A percentile compares a stretch with the other conserved stretches of the same genome.
Conservation (phyloP, 2,797 vertebrate genomes). For the Sebastes matsubarae region DNA sequence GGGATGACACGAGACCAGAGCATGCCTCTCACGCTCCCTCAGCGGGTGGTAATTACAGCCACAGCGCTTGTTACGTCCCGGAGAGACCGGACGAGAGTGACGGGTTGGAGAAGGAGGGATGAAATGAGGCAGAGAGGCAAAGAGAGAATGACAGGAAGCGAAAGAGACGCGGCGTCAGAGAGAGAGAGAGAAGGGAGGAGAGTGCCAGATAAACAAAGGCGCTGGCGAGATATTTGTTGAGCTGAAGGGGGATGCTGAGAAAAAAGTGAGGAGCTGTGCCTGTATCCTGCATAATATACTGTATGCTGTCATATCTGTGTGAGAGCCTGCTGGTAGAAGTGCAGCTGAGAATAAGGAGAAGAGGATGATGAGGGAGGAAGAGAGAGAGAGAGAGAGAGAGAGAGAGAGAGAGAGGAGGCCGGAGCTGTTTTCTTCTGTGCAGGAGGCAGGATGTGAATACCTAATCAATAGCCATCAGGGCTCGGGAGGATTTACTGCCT, state of each 20-base stretch:
- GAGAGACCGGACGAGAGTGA: constrained; percentile 34
- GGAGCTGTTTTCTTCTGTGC: constrained; percentile 36
- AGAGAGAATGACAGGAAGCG: constrained; percentile 33
- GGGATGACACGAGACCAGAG: constrained; percentile 22
- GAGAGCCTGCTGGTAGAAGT: constrained; percentile 24
- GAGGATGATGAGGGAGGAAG: constrained; percentile 52
- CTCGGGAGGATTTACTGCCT: constrained; percentile 68
- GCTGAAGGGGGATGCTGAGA: constrained; percentile 16
- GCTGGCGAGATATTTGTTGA: constrained; percentile 38
- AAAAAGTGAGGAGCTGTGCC: constrained; percentile 10
- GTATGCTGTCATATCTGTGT: constrained; percentile 31
- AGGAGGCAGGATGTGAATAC: constrained; percentile 71
- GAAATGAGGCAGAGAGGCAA: constrained; percentile 34
- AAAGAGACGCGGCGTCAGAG: constrained; percentile 3
- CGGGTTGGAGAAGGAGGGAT: constrained; percentile 29
- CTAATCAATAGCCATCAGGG: constrained; percentile 78
- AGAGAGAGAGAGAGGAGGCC: constrained; percentile 7
- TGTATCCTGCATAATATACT: constrained; percentile 39
- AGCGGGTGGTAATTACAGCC: constrained; percentile 43
- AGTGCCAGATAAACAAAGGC: constrained; percentile 44
- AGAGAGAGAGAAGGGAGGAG: neutral
- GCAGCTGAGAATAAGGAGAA: constrained; percentile 37
- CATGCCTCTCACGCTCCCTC: constrained; percentile 26
- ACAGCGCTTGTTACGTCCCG: constrained; percentile 9
- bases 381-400: constrained; percentile 8